phyloP scores from a whole-genome alignment of 2,888 invertebrate genomes.

The Parnassius smintheus region DNA sequence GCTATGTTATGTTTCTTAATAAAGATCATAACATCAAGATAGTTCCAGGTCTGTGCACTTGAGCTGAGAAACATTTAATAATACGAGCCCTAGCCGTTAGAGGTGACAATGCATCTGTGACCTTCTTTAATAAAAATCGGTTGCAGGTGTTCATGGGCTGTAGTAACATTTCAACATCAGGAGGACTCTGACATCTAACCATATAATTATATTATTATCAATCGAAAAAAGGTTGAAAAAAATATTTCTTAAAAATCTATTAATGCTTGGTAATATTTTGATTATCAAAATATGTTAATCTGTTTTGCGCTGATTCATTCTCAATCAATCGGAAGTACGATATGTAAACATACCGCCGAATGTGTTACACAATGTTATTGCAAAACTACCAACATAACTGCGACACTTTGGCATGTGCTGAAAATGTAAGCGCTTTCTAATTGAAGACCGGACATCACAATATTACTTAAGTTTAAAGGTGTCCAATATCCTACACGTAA shows the following conservation, averaged over 20 bases:
- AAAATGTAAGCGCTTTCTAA: constrained; percentile 65
- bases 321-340: constrained; percentile 72
- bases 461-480: constrained; percentile 33
- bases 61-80: too few species aligned
- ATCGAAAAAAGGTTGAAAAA: too few species aligned
- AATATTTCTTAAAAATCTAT: background rate
- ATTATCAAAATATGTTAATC: constrained; percentile 4
- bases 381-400: constrained; percentile 42
- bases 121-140: too few species aligned
- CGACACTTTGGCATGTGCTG: constrained; percentile 62
- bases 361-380: constrained; percentile 63
- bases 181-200: too few species aligned
- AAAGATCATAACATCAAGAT: too few species aligned
- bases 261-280: background rate
- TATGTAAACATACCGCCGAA: constrained; percentile 57
- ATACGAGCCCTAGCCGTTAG: too few species aligned
- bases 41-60: too few species aligned
- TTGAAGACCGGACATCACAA: constrained; percentile 39
- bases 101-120: too few species aligned
- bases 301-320: constrained; percentile 36
- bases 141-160: too few species aligned
- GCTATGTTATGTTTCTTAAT: too few species aligned
- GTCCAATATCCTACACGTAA: constrained; percentile 27
- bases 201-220: too few species aligned
- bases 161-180: too few species aligned